Base-by-base conservation (phyloP, 1,140 invertebrate species). In the Caerostris extrusa region DNA sequence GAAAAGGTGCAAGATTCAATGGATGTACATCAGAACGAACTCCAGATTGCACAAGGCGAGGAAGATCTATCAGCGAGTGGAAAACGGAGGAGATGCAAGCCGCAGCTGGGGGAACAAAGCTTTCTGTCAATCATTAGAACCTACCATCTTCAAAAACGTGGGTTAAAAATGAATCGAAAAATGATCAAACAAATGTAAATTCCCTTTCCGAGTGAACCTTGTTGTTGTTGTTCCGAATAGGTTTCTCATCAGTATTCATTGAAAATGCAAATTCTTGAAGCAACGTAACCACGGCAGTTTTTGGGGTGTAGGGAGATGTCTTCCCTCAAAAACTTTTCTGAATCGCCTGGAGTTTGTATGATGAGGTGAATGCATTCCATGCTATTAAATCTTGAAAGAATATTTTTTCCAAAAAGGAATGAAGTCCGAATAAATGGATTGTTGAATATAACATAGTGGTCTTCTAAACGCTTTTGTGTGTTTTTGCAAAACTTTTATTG, bases 121-220 rank as follows among this genome's bases (percentile, higher is more conserved):
- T 14, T 19, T 83, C 82, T 64, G 67, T 60, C 67, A 90, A 77
- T 90, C 89, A 90, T 90, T 90, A 57, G 61, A 56, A 81, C 55
- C 55, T 34, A 60, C 10, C 53, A 7, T 82, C 53, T 60, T 34
- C 19, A 81, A 81, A 34, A 81, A 81, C 61, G 6, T 17, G n/a
- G 17, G 57, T 58, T 60, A 57, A 77, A 90, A 60, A 81, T 90
- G 89, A 90, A 81, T 82, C 89, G 69, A 90, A 90, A 90, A 90
- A 90, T 90, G 89, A 61, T 90, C 89, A 90, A 90, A 90, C 89
- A 90, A 90, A 90, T 81, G 89, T 90, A 90, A 60, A 90, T 90
- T 90, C 67, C 53, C 12, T 56, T 64, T 56, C 7, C 17, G 64
- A 50, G 7, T 56, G 67, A 14, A n/a, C 19, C n/a, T 19, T 50